A percentile compares a stretch with the other conserved stretches of the same genome.
Evolutionary conservation across 2,113 vertebrate species (phyloP).

Genomic region (Enhydra lutris): DNA sequence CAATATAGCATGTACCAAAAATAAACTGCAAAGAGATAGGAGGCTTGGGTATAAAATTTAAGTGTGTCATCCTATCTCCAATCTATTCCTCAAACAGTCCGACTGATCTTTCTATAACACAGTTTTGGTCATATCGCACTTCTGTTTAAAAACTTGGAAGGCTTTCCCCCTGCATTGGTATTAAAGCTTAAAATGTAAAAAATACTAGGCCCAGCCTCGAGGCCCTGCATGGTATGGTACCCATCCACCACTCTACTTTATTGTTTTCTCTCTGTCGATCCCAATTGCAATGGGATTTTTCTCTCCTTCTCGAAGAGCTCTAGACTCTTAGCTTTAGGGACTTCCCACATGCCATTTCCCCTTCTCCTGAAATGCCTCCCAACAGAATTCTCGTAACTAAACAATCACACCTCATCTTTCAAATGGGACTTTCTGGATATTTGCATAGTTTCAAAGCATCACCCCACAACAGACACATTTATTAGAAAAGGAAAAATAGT

Average conservation of each 20-base stretch:
- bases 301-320: not conserved
- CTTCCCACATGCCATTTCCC: not conserved
- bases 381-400: not conserved
- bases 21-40: not conserved
- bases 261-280: not conserved
- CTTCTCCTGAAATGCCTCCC: not conserved
- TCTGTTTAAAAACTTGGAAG: not conserved
- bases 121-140: not conserved
- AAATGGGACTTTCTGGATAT: not conserved
- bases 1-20: not conserved
- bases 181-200: not conserved
- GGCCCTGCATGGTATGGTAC: fast-evolving
- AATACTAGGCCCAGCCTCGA: not conserved
- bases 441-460: too few relatives aligned
- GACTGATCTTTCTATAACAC: not conserved
- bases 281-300: fast-evolving
- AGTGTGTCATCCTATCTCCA: not conserved
- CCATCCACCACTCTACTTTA: fast-evolving
- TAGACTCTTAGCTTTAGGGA: not conserved
- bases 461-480: not conserved
- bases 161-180: not conserved
- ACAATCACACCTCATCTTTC: not conserved
- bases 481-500: not conserved
- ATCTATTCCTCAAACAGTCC: not conserved
- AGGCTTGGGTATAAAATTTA: not conserved